These are phyloP conservation scores for Tetrax tetrax DNA, from an alignment of 2,113 vertebrate species.

Conservation along the genomic window DNA sequence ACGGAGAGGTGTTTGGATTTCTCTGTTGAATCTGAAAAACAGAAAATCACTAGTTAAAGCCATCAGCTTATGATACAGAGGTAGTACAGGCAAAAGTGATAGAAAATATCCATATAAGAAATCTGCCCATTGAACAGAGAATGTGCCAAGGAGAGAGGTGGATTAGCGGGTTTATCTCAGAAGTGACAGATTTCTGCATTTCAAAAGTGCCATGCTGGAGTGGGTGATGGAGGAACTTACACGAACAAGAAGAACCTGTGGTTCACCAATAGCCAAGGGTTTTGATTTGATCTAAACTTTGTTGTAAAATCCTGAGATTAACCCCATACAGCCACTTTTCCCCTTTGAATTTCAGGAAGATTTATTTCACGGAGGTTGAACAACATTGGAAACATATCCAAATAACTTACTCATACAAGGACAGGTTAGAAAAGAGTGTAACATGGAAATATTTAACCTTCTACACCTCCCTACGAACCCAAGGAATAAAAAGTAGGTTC, in stretches of 20 bases:
- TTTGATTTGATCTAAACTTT: constrained; percentile 65
- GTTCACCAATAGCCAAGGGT: constrained; percentile 49
- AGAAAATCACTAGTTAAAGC: constrained; percentile 74
- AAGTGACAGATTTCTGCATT: constrained; percentile 77
- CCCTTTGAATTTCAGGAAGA: constrained; percentile 19
- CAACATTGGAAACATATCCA: neutral
- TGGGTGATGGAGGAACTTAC: constrained; percentile 59
- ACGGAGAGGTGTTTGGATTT: constrained; percentile 40
- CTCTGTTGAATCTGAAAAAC: constrained; percentile 72
- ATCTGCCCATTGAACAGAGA: constrained; percentile 67
- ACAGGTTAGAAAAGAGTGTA: neutral
- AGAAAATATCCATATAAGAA: constrained; percentile 68
- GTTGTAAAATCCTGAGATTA: constrained; percentile 66
- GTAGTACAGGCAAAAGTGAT: constrained; percentile 63
- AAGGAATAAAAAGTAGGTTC: constrained; percentile 4
- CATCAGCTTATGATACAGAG: constrained; percentile 77
- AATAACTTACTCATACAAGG: neutral
- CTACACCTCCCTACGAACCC: neutral
- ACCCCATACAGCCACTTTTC: constrained; percentile 28
- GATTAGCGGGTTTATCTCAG: constrained; percentile 77
- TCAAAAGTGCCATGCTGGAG: constrained; percentile 67
- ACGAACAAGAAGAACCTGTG: constrained; percentile 58
- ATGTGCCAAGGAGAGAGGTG: constrained; percentile 63
- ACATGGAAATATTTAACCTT: neutral
- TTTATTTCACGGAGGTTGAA: constrained; percentile 10